These are phyloP conservation scores for Macroteleia sp. DNA, from an alignment of 2,888 invertebrate species.

Conservation along the genomic window DNA sequence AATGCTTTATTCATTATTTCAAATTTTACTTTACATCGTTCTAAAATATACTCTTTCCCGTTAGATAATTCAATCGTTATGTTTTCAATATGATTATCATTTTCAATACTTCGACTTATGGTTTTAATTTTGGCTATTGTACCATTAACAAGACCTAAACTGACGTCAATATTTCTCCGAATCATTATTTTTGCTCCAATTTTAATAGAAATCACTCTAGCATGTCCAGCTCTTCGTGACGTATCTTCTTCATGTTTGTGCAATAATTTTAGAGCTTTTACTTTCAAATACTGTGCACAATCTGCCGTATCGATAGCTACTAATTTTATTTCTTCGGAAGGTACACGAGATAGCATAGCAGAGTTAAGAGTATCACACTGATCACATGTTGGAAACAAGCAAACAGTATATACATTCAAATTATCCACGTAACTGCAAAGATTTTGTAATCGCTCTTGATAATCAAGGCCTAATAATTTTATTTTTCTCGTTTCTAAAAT, in stretches of 20 bases:
- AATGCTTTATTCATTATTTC: no score
- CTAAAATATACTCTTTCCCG: conserved; percentile 51
- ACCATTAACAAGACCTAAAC: conserved; percentile 59
- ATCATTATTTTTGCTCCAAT: conserved; percentile 66
- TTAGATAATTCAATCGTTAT: conserved; percentile 57
- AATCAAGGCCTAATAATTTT: background rate
- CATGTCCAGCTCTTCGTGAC: conserved; percentile 21
- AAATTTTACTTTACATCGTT: no score
- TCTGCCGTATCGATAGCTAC: conserved; percentile 63
- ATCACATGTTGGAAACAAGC: conserved; percentile 63
- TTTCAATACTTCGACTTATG: conserved; percentile 23
- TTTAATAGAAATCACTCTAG: conserved; percentile 7
- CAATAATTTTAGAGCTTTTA: conserved; percentile 56
- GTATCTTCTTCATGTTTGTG: conserved; percentile 53
- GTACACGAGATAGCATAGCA: conserved; percentile 64
- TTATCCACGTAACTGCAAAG: conserved; percentile 19
- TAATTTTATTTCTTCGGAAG: conserved; percentile 35
- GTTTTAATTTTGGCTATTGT: conserved; percentile 11
- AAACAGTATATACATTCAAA: conserved; percentile 64
- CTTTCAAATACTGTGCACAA: conserved; percentile 47
- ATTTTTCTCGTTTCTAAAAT: conserved; percentile 26
- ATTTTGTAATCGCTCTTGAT: conserved; percentile 11
- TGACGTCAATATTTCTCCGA: conserved; percentile 69
- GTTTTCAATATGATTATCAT: conserved; percentile 47
- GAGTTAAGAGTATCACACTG: no score